These are phyloP conservation scores for Halichoeres trimaculatus DNA, from an alignment of 2,113 vertebrate genomes.

Conservation along the genomic window DNA sequence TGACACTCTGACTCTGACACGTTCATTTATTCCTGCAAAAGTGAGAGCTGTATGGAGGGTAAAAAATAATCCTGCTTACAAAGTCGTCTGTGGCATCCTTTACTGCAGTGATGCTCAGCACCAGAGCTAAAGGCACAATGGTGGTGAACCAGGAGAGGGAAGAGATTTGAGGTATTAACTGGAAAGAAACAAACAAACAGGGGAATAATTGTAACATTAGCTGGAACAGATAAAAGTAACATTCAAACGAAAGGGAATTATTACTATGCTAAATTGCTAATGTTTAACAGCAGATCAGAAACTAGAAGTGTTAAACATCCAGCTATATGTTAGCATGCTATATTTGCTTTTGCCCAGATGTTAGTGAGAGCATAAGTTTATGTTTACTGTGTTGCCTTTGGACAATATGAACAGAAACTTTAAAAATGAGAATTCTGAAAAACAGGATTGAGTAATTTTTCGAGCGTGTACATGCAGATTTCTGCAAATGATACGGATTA, in stretches of 20 bases:
- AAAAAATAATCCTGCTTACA: conserved; percentile 81
- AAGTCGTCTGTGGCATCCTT: conserved; percentile 97
- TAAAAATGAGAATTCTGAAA: no score
- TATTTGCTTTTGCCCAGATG: not conserved
- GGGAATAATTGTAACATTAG: not conserved
- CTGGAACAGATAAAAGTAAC: not conserved
- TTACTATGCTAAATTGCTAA: no score
- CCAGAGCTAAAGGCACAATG: conserved; percentile 98
- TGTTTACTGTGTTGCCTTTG: no score
- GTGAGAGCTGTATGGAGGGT: not conserved
- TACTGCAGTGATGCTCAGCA: conserved; percentile 95
- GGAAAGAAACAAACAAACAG: conserved; percentile 39
- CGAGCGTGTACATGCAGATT: no score
- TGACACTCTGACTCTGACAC: no score
- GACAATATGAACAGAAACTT: no score
- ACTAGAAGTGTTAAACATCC: no score
- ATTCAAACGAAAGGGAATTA: not conserved
- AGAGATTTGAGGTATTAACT: conserved; percentile 98
- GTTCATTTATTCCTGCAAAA: not conserved
- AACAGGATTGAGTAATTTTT: no score
- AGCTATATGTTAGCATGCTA: no score
- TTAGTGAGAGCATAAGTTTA: no score
- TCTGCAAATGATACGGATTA: no score
- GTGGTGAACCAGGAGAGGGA: conserved; percentile 98
- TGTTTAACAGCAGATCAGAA: no score